phyloP scores from a whole-genome alignment of 2,888 invertebrate species.

The Trachelus stipa region DNA sequence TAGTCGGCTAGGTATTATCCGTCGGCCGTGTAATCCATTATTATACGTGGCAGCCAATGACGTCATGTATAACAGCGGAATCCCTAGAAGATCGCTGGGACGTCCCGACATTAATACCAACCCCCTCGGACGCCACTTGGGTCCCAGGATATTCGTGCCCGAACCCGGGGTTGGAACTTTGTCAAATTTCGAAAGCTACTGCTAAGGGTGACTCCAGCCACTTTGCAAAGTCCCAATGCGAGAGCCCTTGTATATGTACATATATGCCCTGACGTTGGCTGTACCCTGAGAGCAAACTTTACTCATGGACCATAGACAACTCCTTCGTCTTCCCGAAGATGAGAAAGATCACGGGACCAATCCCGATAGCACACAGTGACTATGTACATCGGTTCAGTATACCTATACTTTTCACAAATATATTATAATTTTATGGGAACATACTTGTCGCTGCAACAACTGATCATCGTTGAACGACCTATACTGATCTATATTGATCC shows the following conservation, averaged over 20 bases:
- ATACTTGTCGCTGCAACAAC: not conserved
- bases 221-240: not conserved
- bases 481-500: not conserved
- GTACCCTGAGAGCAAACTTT: not conserved
- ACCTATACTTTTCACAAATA: too few species aligned
- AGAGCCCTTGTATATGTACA: not conserved
- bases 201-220: not conserved
- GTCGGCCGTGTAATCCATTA: slow-evolving; percentile 53
- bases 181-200: not conserved
- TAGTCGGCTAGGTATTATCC: slow-evolving; percentile 31
- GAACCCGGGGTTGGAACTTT: not conserved
- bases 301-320: not conserved
- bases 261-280: not conserved
- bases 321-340: not conserved
- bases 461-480: not conserved
- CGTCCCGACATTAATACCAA: slow-evolving; percentile 2
- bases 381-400: not conserved
- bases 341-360: not conserved
- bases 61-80: slow-evolving; percentile 36
- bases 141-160: not conserved
- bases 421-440: not conserved
- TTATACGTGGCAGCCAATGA: slow-evolving; percentile 42
- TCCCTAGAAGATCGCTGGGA: slow-evolving; percentile 40
- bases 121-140: not conserved
- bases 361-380: not conserved